A percentile compares a stretch with the other conserved stretches of the same genome.
Conservation (phyloP, 2,888 invertebrate species). For the Xylophagus ater region DNA sequence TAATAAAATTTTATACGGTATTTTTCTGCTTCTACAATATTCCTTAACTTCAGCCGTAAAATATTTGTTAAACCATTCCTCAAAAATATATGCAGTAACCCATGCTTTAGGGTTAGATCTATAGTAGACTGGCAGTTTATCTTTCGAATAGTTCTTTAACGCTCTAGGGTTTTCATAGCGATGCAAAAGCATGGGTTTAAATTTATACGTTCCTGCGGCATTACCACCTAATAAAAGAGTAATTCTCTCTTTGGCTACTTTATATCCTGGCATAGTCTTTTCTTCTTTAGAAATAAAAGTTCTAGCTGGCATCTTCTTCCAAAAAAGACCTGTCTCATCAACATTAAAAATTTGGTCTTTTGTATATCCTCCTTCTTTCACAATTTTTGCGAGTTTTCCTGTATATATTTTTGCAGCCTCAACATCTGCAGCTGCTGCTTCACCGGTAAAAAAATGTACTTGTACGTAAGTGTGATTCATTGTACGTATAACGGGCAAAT, state of each 20-base stretch:
- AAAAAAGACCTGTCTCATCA: constrained; percentile 15
- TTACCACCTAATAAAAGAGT: constrained; percentile 22
- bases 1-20: constrained; percentile 14
- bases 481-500: too few species aligned
- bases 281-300: constrained; percentile 20
- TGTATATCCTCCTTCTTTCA: constrained; percentile 2
- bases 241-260: constrained; percentile 21
- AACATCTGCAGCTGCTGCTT: too few species aligned
- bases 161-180: constrained; percentile 20
- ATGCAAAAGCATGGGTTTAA: constrained; percentile 22
- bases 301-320: constrained; percentile 22
- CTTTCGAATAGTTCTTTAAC: constrained; percentile 19
- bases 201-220: constrained; percentile 22
- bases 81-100: constrained; percentile 16
- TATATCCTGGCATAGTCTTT: constrained; percentile 6
- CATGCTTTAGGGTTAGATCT: constrained; percentile 13
- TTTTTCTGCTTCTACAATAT: constrained; percentile 9
- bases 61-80: constrained; percentile 16
- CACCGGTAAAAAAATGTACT: too few species aligned
- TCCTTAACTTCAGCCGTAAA: constrained; percentile 15
- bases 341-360: constrained; percentile 8
- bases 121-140: constrained; percentile 23
- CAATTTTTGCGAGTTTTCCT: too few species aligned
- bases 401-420: too few species aligned
- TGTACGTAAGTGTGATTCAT: too few species aligned